These are phyloP conservation scores for Drosophila affinis DNA, from an alignment of 2,888 invertebrate genomes.

Conservation along the genomic window DNA sequence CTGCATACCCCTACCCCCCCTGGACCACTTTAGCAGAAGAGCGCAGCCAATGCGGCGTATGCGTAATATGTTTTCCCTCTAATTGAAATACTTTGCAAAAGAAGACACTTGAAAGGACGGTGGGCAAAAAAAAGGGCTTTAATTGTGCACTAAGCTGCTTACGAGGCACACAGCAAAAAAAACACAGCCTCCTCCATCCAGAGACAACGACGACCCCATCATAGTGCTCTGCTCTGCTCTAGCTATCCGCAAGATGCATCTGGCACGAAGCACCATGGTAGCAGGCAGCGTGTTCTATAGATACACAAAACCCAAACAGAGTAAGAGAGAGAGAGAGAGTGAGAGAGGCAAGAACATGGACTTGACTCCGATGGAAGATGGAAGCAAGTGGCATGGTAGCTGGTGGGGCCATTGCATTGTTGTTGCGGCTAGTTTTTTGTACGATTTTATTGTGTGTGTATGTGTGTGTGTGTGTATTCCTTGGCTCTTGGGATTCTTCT, in stretches of 20 bases:
- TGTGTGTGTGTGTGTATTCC: not conserved
- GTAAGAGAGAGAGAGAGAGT: no score
- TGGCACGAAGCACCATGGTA: constrained; percentile 14
- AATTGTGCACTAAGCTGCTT: constrained; percentile 56
- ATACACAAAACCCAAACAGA: constrained; percentile 50
- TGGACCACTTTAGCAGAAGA: constrained; percentile 8
- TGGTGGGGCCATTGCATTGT: constrained; percentile 46
- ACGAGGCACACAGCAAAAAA: constrained; percentile 12
- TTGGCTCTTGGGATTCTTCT: constrained; percentile 1
- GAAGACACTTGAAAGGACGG: constrained; percentile 2
- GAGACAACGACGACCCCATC: not conserved
- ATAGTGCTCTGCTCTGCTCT: constrained; percentile 3
- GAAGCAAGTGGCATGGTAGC: constrained; percentile 21
- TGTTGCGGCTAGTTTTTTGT: constrained; percentile 57
- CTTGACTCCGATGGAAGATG: constrained; percentile 58
- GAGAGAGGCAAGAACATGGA: constrained; percentile 44
- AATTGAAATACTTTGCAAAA: constrained; percentile 42
- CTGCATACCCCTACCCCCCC: not conserved
- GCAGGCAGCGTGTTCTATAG: constrained; percentile 43
- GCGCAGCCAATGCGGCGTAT: constrained; percentile 44
- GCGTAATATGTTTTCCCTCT: constrained; percentile 36
- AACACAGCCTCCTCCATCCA: not conserved
- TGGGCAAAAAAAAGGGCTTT: constrained; percentile 31
- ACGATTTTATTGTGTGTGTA: constrained; percentile 8
- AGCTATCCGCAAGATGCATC: constrained; percentile 22